These are phyloP conservation scores for Ips nitidus DNA, from an alignment of 1,140 invertebrate species.

Conservation along the genomic window DNA sequence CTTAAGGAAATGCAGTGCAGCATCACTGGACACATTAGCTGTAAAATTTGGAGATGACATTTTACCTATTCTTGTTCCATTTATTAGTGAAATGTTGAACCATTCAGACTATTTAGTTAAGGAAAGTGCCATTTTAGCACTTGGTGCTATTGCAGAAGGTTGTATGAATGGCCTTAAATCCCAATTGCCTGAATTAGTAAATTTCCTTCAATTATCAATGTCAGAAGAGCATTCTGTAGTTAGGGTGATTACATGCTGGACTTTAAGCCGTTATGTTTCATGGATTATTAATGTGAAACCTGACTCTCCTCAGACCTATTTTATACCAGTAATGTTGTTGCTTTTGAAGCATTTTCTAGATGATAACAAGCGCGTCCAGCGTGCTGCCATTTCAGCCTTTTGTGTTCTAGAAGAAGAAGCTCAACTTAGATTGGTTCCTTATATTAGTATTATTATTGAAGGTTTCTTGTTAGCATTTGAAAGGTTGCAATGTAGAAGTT, in stretches of 20 bases:
- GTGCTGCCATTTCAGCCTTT: conserved; percentile 98
- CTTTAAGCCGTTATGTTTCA: conserved; percentile 93
- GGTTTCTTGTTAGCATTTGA: conserved; percentile 96
- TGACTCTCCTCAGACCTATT: conserved; percentile 82
- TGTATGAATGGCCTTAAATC: conserved; percentile 96
- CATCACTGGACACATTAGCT: conserved; percentile 94
- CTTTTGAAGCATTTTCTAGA: conserved; percentile 94
- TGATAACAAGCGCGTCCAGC: conserved; percentile 97
- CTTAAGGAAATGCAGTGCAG: conserved; percentile 95
- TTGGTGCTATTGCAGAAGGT: conserved; percentile 97
- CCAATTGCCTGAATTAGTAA: conserved; percentile 92
- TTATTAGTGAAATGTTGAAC: conserved; percentile 94
- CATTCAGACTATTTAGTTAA: conserved; percentile 95
- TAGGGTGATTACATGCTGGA: conserved; percentile 98
- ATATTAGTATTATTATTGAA: conserved; percentile 92
- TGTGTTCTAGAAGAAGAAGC: conserved; percentile 98
- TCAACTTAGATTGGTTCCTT: conserved; percentile 95
- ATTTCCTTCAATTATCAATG: conserved; percentile 90
- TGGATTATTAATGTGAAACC: conserved; percentile 87
- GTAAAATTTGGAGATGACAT: conserved; percentile 96
- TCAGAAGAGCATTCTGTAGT: conserved; percentile 94
- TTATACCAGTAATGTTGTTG: conserved; percentile 94
- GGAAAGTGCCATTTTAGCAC: conserved; percentile 79
- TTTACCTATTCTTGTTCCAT: conserved; percentile 89
- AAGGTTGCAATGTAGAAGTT: conserved; percentile 95